Evolutionary conservation across 2,113 vertebrate species (phyloP).

Genomic region (Atlantisia rogersi): DNA sequence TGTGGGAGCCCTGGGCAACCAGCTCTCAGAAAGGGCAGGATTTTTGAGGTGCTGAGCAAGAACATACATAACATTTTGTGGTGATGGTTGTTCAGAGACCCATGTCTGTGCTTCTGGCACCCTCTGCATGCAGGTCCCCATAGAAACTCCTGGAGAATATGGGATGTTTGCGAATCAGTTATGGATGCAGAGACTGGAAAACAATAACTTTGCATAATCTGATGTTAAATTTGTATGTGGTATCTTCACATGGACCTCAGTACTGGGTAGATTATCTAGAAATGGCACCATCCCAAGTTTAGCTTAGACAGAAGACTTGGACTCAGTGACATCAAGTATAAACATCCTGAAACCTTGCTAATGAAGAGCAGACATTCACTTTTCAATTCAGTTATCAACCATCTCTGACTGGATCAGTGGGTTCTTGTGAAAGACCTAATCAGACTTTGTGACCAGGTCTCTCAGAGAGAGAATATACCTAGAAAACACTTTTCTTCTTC

Average conservation of each 20-base stretch:
- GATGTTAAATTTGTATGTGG: neutral
- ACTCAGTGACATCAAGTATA: neutral
- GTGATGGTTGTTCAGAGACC: neutral
- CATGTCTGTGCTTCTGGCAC: neutral
- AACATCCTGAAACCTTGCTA: neutral
- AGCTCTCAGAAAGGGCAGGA: neutral
- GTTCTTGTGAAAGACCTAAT: neutral
- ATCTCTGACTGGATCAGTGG: neutral
- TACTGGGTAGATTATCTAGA: neutral
- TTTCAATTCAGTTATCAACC: neutral
- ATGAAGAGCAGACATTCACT: neutral
- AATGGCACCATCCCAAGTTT: neutral
- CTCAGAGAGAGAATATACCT: neutral
- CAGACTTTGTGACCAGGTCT: neutral
- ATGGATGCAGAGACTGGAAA: neutral
- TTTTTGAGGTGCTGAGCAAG: neutral
- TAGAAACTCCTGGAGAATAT: neutral
- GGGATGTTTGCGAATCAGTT: neutral
- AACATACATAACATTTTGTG: neutral
- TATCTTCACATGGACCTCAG: neutral
- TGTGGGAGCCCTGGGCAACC: neutral
- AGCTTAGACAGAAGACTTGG: neutral
- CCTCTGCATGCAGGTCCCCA: neutral
- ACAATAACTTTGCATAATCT: neutral
- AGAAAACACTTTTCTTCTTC: neutral